A percentile compares a stretch with the other conserved stretches of the same genome.
Evolutionary conservation across 2,113 vertebrate genomes (phyloP).

Genomic region (Chloebia gouldiae): DNA sequence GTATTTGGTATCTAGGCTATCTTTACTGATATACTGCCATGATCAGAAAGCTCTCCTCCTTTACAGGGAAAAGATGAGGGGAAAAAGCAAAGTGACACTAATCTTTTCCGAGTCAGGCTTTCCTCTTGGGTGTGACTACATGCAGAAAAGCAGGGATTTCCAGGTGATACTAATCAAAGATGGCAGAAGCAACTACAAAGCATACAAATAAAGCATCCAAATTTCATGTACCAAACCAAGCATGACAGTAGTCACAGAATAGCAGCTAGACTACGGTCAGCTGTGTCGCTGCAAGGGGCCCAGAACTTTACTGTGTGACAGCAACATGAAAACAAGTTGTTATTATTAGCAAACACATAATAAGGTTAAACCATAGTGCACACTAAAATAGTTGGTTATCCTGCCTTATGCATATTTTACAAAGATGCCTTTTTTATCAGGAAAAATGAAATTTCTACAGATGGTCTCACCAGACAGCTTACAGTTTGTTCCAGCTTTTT

Average conservation of each 20-base stretch:
- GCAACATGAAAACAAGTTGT: not conserved
- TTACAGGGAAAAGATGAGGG: constrained; percentile 45
- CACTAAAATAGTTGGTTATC: not conserved
- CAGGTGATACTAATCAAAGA: constrained; percentile 61
- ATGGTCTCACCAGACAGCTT: not conserved
- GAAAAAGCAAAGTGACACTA: constrained; percentile 56
- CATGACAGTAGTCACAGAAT: not conserved
- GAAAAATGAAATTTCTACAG: not conserved
- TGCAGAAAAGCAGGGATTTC: constrained; percentile 52
- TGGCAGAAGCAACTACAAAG: constrained; percentile 54
- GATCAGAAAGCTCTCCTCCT: constrained; percentile 59
- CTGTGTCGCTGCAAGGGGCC: not conserved
- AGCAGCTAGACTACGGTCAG: not conserved
- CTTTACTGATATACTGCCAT: constrained; percentile 26
- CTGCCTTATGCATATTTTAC: not conserved
- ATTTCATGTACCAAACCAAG: constrained; percentile 27
- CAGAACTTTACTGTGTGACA: not conserved
- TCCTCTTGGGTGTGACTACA: constrained; percentile 62
- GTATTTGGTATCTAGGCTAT: constrained; percentile 16
- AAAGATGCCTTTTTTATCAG: not conserved
- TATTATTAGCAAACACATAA: not conserved
- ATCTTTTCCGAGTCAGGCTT: constrained; percentile 57
- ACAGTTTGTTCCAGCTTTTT: not conserved
- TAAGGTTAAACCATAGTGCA: not conserved
- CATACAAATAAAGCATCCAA: constrained; percentile 52